Conservation (phyloP, 1,140 invertebrate species). For the Diplogasteroides magnus region DNA sequence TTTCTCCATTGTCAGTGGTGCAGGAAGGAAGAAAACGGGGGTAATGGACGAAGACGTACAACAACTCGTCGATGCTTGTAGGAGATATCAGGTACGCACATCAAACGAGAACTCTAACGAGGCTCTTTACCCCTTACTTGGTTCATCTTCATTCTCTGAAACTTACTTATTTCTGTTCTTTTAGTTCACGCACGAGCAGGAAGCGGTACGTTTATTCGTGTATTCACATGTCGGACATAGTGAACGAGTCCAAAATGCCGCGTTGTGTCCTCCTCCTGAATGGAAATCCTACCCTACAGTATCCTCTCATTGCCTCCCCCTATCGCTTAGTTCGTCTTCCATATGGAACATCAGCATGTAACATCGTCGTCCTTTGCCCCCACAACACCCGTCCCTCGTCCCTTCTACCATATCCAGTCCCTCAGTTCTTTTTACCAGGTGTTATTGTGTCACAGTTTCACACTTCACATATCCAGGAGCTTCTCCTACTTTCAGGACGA, state of each 20-base stretch:
- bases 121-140: conserved; percentile 19
- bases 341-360: too few species aligned
- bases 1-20: conserved; percentile 42
- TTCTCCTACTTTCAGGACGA: conserved; percentile 28
- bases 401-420: not conserved
- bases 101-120: too few species aligned
- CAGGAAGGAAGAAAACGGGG: conserved; percentile 25
- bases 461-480: not conserved
- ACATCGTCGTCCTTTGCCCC: too few species aligned
- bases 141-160: conserved; percentile 2
- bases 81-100: conserved; percentile 50
- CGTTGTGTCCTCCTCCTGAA: too few species aligned
- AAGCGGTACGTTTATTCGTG: not conserved
- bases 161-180: not conserved
- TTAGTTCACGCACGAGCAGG: not conserved
- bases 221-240: too few species aligned
- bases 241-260: too few species aligned
- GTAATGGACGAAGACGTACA: conserved; percentile 51
- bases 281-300: too few species aligned
- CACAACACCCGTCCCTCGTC: too few species aligned
- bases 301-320: too few species aligned
- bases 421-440: not conserved
- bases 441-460: too few species aligned
- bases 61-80: conserved; percentile 47
- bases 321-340: not conserved